Conservation (phyloP, 1,140 invertebrate species). For the Sesamia nonagrioides region DNA sequence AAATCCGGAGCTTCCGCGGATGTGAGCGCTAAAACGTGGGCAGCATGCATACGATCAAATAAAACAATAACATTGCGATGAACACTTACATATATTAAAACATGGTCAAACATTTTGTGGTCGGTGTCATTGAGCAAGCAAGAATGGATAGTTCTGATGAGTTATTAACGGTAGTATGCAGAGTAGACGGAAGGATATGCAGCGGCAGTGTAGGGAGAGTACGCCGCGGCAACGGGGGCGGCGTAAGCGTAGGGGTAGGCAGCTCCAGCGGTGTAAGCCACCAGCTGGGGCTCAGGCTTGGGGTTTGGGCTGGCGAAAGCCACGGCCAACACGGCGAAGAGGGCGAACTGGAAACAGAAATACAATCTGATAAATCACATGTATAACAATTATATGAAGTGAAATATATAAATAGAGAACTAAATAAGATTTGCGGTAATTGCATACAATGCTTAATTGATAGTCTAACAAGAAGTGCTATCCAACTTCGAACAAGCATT, state of each 20-base stretch:
- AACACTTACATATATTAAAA: slow-evolving; percentile 64
- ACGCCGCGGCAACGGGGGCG: slow-evolving; percentile 62
- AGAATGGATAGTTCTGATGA: not conserved
- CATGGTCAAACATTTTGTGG: slow-evolving; percentile 56
- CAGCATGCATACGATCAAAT: slow-evolving; percentile 1
- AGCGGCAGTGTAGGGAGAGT: slow-evolving; percentile 59
- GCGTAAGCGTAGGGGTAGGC: slow-evolving; percentile 69
- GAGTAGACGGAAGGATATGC: slow-evolving; percentile 80
- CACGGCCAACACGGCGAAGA: slow-evolving; percentile 85
- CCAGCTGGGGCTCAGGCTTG: slow-evolving; percentile 71
- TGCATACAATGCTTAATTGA: too few species aligned
- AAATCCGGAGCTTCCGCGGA: slow-evolving; percentile 15
- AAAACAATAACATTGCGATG: slow-evolving; percentile 53
- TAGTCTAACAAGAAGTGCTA: too few species aligned
- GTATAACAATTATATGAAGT: not conserved
- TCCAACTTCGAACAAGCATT: too few species aligned
- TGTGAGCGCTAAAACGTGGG: slow-evolving; percentile 9
- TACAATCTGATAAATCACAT: not conserved
- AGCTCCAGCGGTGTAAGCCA: slow-evolving; percentile 66
- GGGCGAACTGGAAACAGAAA: slow-evolving; percentile 75
- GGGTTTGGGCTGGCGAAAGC: slow-evolving; percentile 85
- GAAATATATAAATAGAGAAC: too few species aligned
- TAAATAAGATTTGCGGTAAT: too few species aligned
- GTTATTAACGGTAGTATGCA: slow-evolving; percentile 63
- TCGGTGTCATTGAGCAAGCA: slow-evolving; percentile 54